phyloP scores from a whole-genome alignment of 2,888 invertebrate genomes.

The Pelosia muscerda region DNA sequence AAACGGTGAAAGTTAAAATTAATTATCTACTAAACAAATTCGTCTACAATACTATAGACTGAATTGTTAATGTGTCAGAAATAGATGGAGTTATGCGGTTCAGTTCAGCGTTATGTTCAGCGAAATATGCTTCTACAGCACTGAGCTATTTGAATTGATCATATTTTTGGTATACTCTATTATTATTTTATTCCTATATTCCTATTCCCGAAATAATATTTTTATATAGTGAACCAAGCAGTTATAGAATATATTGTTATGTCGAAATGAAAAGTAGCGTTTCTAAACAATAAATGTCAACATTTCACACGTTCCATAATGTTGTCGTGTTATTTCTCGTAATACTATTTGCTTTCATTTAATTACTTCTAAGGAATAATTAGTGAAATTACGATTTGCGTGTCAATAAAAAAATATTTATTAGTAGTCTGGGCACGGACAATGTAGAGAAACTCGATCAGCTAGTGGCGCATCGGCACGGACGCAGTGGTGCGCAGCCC shows the following conservation, averaged over 20 bases:
- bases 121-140: neutral
- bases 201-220: neutral
- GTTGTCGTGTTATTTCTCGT: neutral
- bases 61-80: neutral
- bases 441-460: slow-evolving; percentile 67
- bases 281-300: neutral
- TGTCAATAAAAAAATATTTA: slow-evolving; percentile 46
- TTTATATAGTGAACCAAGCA: too few species aligned
- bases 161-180: neutral
- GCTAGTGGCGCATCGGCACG: slow-evolving; percentile 17
- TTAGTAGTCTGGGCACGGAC: slow-evolving; percentile 68
- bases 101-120: neutral
- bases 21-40: slow-evolving; percentile 39
- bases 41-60: slow-evolving; percentile 11
- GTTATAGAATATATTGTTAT: too few species aligned
- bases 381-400: slow-evolving; percentile 60
- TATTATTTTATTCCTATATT: too few species aligned
- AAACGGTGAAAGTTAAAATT: slow-evolving; percentile 75
- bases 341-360: slow-evolving; percentile 33
- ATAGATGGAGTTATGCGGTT: too few species aligned
- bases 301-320: neutral
- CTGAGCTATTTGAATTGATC: neutral
- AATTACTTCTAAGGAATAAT: slow-evolving; percentile 47
- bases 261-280: neutral
- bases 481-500: slow-evolving; percentile 37